Evolutionary conservation across 2,888 invertebrate genomes (phyloP), one percentile per base, ranked within the genome.

Genomic region (Hylaea fasciaria): DNA sequence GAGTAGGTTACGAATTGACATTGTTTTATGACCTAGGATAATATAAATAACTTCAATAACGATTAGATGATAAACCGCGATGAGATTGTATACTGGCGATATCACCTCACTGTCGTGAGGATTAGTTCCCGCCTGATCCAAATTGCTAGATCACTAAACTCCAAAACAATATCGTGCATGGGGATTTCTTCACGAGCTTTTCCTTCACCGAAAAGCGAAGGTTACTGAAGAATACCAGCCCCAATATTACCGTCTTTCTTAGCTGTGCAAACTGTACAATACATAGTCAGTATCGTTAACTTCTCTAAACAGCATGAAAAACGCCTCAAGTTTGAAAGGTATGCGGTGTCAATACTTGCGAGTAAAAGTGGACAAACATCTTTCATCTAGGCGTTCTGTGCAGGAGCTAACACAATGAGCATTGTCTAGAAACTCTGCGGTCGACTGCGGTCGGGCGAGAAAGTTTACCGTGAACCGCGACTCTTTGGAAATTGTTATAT

Each of bases 361-460:
- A 49, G 40, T 49, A 51, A 52, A 52, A 53, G 45, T 53, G 22
- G 53, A 43, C 52, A 35, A 52, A 52, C 44, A 35, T 44, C 43
- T 44, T 51, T 43, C 45, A 37, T 41, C 35, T 13, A n/a, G 46
- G 28, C 32, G 22, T 50, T 50, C 16, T 28, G 43, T 13, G 28
- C 45, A 60, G 60, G 35, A 61, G 53, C 58, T 52, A 49, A 43
- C 41, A 46, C 52, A 53, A 64, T 60, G 56, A 58, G 64, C 68
- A 68, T 69, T 71, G 71, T 71, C 58, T 71, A 68, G 71, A 71
- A 71, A 71, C 62, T 61, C 48, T 60, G 70, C 58, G 69, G 67
- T 68, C 44, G 29, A 5, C n/a, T 66, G 70, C 55, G 70, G 70
- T 69, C 58, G 37, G 48, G 57, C 50, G 69, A 52, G 71, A 71